phyloP scores from a whole-genome alignment of 2,888 invertebrate species.

The Erebia ligea region DNA sequence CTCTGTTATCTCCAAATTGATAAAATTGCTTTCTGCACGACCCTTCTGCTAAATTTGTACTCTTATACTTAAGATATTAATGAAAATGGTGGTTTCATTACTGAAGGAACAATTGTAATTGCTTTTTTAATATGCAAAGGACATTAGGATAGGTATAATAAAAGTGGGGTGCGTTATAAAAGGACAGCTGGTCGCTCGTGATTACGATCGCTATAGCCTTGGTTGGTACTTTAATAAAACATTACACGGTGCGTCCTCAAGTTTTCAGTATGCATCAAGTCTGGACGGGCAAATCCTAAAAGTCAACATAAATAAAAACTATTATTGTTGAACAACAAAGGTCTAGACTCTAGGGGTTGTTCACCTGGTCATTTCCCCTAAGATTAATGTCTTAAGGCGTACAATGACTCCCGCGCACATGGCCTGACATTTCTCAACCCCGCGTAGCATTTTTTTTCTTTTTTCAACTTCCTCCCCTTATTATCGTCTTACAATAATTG shows the following conservation, averaged over 20 bases:
- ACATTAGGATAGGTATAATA: constrained; percentile 52
- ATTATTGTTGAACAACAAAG: constrained; percentile 46
- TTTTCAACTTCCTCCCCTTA: constrained; percentile 70
- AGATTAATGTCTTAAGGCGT: constrained; percentile 75
- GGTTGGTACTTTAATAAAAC: constrained; percentile 41
- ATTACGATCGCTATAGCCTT: constrained; percentile 56
- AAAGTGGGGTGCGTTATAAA: constrained; percentile 54
- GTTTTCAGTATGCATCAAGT: constrained; percentile 23
- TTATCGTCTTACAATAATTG: constrained; percentile 64
- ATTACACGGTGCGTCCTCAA: constrained; percentile 34
- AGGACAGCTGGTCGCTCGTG: constrained; percentile 60
- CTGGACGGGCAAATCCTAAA: constrained; percentile 33
- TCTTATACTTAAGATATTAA: neutral
- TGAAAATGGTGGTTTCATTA: constrained; percentile 40
- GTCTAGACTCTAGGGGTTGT: constrained; percentile 60
- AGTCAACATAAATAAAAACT: constrained; percentile 40
- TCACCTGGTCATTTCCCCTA: constrained; percentile 74
- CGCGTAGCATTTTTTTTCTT: constrained; percentile 58
- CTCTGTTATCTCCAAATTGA: constrained; percentile 32
- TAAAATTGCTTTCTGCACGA: constrained; percentile 22
- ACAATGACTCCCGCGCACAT: constrained; percentile 76
- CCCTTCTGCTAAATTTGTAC: constrained; percentile 20
- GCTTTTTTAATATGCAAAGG: constrained; percentile 47
- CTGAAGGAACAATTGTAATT: constrained; percentile 41
- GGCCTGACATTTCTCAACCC: constrained; percentile 66